A percentile compares a stretch with the other conserved stretches of the same genome.
Evolutionary conservation across 2,113 vertebrate genomes (phyloP).

Genomic region (Psittacara wagleri): DNA sequence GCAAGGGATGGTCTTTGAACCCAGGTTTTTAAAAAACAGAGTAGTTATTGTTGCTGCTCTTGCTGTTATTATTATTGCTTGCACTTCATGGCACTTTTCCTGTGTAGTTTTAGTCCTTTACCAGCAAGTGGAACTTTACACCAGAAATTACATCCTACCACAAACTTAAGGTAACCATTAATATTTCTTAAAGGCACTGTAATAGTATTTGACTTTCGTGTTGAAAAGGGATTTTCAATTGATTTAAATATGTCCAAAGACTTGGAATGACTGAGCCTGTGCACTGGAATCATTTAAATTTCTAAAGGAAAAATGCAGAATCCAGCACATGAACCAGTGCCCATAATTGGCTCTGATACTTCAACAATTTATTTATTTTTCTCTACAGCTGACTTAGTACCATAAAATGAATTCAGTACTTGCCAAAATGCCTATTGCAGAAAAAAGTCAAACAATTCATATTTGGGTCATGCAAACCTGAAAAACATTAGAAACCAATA

Average conservation of each 20-base stretch:
- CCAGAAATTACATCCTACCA: not conserved
- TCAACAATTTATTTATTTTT: constrained; percentile 64
- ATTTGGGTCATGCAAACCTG: constrained; percentile 54
- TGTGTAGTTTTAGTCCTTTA: not conserved
- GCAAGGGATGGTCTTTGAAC: not conserved
- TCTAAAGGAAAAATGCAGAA: constrained; percentile 44
- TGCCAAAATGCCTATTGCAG: constrained; percentile 47
- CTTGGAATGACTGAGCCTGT: constrained; percentile 30
- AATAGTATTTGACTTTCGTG: not conserved
- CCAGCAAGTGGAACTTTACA: not conserved
- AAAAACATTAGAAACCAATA: constrained; percentile 48
- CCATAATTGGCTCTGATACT: constrained; percentile 53
- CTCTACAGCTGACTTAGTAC: constrained; percentile 62
- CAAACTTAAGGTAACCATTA: not conserved
- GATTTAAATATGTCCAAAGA: constrained; percentile 36
- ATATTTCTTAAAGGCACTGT: not conserved
- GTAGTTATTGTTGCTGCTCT: not conserved
- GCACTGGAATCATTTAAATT: constrained; percentile 47
- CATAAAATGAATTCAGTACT: constrained; percentile 51
- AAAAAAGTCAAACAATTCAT: constrained; percentile 52
- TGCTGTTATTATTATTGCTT: not conserved
- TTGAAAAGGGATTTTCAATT: constrained; percentile 41
- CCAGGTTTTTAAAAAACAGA: not conserved
- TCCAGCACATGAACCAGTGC: constrained; percentile 57
- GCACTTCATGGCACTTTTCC: not conserved